Conservation (phyloP, 1,140 invertebrate species). For the Melanaphis sacchari region DNA sequence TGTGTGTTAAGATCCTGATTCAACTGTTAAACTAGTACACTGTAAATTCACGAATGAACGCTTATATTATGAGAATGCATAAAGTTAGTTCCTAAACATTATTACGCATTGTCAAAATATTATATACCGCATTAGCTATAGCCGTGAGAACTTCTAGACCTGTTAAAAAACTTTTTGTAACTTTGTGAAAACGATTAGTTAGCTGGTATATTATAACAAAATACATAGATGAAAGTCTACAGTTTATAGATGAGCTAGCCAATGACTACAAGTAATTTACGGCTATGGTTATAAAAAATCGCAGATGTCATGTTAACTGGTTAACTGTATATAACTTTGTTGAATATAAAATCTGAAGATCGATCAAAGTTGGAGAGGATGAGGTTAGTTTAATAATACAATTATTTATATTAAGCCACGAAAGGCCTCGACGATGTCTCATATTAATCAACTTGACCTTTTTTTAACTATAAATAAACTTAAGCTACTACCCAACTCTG, state of each 20-base stretch:
- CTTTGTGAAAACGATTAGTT: neutral
- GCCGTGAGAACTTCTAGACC: neutral
- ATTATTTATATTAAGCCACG: neutral
- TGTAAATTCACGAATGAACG: slow-evolving; percentile 7
- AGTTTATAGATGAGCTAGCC: neutral
- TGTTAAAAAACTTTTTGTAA: neutral
- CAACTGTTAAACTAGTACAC: neutral
- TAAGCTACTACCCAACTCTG: neutral
- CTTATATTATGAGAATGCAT: neutral
- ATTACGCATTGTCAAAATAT: neutral
- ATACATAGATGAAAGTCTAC: neutral
- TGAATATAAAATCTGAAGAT: neutral
- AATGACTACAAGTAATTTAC: neutral
- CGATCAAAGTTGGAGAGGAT: neutral
- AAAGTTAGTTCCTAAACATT: neutral
- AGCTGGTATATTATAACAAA: neutral
- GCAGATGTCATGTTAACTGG: neutral
- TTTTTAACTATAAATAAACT: neutral
- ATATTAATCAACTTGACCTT: neutral
- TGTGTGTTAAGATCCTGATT: neutral
- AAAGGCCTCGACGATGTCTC: neutral
- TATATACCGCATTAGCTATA: neutral
- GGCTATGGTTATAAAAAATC: neutral
- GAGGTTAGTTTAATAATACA: neutral
- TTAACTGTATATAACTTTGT: neutral